Evolutionary conservation across 2,888 invertebrate species (phyloP).

Genomic region (Hydroisotoma schaefferi): DNA sequence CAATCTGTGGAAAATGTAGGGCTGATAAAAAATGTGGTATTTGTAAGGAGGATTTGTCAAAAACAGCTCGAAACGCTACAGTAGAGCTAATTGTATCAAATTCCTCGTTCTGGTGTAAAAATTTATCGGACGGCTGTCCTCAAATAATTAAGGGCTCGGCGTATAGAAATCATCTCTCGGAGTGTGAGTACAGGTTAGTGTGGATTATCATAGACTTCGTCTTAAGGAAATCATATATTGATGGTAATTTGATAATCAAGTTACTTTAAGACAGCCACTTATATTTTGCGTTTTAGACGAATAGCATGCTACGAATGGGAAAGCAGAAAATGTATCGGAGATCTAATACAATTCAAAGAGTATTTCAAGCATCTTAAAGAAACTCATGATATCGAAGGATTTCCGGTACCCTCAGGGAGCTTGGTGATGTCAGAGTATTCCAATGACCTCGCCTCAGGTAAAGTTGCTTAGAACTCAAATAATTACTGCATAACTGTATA

Average conservation of each 20-base stretch:
- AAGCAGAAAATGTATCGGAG: conserved; percentile 29
- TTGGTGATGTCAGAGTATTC: conserved; percentile 44
- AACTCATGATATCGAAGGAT: conserved; percentile 39
- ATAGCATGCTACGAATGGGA: conserved; percentile 37
- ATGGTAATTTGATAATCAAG: neutral
- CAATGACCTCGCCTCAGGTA: conserved; percentile 30
- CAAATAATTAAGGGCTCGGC: conserved; percentile 36
- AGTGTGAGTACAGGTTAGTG: conserved; percentile 39
- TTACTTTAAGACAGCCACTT: neutral
- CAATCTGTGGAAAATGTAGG: conserved; percentile 40
- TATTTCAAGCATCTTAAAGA: conserved; percentile 38
- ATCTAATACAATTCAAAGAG: conserved; percentile 34
- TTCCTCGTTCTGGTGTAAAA: conserved; percentile 44
- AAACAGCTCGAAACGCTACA: conserved; percentile 29
- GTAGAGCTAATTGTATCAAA: conserved; percentile 41
- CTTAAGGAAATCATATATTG: no score
- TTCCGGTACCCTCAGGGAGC: conserved; percentile 21
- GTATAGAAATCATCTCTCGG: conserved; percentile 33
- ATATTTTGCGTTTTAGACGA: conserved; percentile 15
- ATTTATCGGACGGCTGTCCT: conserved; percentile 38
- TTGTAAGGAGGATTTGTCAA: conserved; percentile 39
- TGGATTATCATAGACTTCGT: neutral
- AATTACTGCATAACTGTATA: neutral
- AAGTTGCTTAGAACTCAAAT: neutral
- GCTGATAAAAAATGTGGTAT: conserved; percentile 32